Conservation (phyloP, 2,797 vertebrate genomes). For the Chrysocyon brachyurus region DNA sequence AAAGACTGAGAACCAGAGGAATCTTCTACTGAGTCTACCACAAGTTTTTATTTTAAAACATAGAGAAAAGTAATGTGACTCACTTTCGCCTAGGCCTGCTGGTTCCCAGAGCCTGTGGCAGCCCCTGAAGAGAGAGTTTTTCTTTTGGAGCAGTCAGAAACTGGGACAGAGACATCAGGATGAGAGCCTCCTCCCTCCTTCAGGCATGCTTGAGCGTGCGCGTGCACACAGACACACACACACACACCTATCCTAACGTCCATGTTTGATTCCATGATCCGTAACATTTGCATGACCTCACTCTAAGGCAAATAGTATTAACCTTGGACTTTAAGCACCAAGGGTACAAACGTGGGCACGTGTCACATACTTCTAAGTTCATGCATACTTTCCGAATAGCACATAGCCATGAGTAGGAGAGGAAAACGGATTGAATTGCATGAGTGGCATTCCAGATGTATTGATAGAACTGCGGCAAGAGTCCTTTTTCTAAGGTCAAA, state of each 20-base stretch:
- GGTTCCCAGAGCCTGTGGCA: neutral
- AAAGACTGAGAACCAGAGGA: neutral
- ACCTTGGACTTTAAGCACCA: constrained; percentile 77
- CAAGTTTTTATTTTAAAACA: neutral
- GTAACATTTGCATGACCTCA: neutral
- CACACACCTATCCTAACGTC: fast-evolving
- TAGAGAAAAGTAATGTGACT: neutral
- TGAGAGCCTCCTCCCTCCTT: neutral
- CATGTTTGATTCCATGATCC: neutral
- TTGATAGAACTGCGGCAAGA: neutral
- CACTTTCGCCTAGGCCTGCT: neutral
- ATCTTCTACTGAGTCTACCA: neutral
- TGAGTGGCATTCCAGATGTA: constrained; percentile 23
- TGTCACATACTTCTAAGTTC: constrained; percentile 69
- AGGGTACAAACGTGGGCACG: constrained; percentile 57
- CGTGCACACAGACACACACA: neutral
- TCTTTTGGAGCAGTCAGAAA: neutral
- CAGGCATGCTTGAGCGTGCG: fast-evolving
- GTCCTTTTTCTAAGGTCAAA: neutral
- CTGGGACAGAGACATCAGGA: too few species aligned
- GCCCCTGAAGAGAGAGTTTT: neutral
- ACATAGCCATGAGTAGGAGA: constrained; percentile 40
- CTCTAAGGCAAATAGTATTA: constrained; percentile 59
- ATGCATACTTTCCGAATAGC: constrained; percentile 70
- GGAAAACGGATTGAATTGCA: constrained; percentile 51